phyloP scores from a whole-genome alignment of 2,797 vertebrate genomes.

The Alcedo quadribrachys region DNA sequence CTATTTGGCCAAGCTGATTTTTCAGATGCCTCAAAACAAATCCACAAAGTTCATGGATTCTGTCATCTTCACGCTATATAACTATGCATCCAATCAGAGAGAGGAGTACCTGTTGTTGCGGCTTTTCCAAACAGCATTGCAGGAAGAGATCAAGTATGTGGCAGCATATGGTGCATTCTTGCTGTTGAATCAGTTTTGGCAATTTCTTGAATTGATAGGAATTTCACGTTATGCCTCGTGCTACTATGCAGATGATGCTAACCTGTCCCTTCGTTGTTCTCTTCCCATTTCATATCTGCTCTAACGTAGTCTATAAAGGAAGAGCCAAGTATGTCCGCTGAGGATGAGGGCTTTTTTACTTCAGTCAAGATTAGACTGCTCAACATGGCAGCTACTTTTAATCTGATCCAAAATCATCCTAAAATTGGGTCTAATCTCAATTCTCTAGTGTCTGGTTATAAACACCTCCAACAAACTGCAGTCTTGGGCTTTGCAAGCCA shows the following conservation, averaged over 20 bases:
- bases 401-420: neutral
- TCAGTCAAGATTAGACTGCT: neutral
- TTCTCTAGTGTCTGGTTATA: neutral
- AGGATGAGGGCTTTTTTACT: neutral
- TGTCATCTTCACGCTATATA: conserved; percentile 97
- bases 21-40: conserved; percentile 99
- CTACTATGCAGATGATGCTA: neutral
- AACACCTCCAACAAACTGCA: neutral
- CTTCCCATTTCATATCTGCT: neutral
- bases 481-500: neutral
- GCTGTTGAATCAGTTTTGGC: neutral
- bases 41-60: conserved; percentile 99
- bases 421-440: neutral
- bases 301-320: neutral
- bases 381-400: neutral
- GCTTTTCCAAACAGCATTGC: conserved; percentile 95
- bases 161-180: neutral
- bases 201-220: neutral
- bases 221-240: neutral
- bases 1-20: conserved; percentile 97
- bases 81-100: conserved; percentile 97
- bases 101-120: conserved; percentile 95
- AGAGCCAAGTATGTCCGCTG: neutral
- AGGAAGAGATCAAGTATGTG: conserved; percentile 97
- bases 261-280: neutral